Base-by-base conservation (phyloP, 2,888 invertebrate species). In the Nycteola revayana region DNA sequence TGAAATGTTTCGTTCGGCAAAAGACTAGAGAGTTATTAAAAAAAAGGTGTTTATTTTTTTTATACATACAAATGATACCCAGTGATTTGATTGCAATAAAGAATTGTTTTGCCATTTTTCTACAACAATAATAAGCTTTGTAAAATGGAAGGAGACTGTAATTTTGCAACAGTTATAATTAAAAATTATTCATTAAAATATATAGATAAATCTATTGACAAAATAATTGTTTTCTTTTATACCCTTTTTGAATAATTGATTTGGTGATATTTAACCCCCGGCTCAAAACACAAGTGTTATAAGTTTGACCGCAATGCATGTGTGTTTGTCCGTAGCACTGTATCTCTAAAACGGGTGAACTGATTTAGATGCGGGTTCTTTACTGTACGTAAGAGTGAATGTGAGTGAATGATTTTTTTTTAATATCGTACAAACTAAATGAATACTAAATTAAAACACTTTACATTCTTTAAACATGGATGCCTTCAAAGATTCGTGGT, bases 181-280 rank as follows among this genome's bases (percentile, higher is more conserved):
- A 79, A 82, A 70, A 83, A 80, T 77, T 87, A 87, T 86, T 87
- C 86, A 88, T 84, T 87, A 82, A 87, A 88, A 85, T 86, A 87
- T 85, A 88, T 87, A 87, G 86, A 88, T 87, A 86, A 88, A 87
- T 86, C 86, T 88, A 88, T 88, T 88, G 86, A 88, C 75, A 79
- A 78, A 75, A 78, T 66, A 46, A 60, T 74, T 71, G 73, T 76
- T 80, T 80, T 56, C 55, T 61, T 74, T 48, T 6, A 2, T n/a
- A 3, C 4, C 6, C n/a, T n/a, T n/a, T n/a, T n/a, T n/a, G n/a
- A n/a, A n/a, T n/a, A n/a, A 1, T 17, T 10, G 7, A 24, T 6
- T 5, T 18, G 18, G 18, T 18, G 18, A 18, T 6, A 18, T 18
- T 18, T 18, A n/a, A n/a, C n/a, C n/a, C n/a, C n/a, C n/a, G n/a